A percentile compares a stretch with the other conserved stretches of the same genome.
Evolutionary conservation across 2,888 invertebrate species (phyloP).

Genomic region (Sipha maydis): DNA sequence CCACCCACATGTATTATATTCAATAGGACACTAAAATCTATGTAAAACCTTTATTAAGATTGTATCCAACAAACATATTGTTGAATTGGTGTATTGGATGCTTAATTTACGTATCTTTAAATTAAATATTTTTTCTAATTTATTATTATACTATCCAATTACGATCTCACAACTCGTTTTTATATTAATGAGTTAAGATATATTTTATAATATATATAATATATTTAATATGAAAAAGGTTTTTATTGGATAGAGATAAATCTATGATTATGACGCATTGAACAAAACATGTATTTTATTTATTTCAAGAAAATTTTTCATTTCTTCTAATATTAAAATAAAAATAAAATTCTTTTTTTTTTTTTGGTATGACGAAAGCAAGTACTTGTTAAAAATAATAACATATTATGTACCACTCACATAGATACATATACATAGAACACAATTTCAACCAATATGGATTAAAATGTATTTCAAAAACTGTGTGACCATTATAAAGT

Average conservation of each 20-base stretch:
- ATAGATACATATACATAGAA: not conserved
- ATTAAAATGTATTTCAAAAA: slow-evolving; percentile 42
- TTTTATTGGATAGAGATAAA: not conserved
- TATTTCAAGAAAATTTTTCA: not conserved
- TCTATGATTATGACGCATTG: not conserved
- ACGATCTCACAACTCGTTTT: slow-evolving; percentile 51
- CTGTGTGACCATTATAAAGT: slow-evolving; percentile 36
- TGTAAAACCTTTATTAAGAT: slow-evolving; percentile 50
- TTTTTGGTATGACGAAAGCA: not conserved
- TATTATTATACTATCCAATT: slow-evolving; percentile 55
- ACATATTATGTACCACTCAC: not conserved
- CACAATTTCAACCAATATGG: not conserved
- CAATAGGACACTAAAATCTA: slow-evolving; percentile 46
- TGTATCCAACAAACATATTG: slow-evolving; percentile 35
- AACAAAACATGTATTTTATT: not conserved
- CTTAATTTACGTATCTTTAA: slow-evolving; percentile 47
- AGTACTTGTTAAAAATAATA: not conserved
- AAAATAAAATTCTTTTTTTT: not conserved
- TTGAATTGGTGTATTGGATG: not conserved
- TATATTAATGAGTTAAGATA: not conserved
- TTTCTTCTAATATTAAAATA: not conserved
- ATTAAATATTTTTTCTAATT: slow-evolving; percentile 46
- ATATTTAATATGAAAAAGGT: not conserved
- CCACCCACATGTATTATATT: slow-evolving; percentile 51
- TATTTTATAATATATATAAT: not conserved